Base-by-base conservation (phyloP, 2,888 invertebrate species). In the Mechanitis messenoides region DNA sequence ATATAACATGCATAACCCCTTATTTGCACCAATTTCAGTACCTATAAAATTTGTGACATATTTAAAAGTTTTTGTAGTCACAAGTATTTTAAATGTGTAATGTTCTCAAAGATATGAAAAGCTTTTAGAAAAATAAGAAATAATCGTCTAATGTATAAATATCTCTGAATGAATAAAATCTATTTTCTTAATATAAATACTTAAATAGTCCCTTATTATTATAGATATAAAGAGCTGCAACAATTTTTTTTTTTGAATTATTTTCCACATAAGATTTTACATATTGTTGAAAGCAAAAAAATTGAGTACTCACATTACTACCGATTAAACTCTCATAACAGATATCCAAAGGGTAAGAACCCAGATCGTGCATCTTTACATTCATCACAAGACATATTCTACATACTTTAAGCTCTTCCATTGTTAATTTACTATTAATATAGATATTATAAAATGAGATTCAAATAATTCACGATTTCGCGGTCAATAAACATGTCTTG, bases 361-460 rank as follows among this genome's bases (percentile, higher is more conserved):
- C 73, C 42, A 88, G 65, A 67, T 84, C 71, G 55, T 75, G 72
- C 82, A 89, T 79, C 61, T 77, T 83, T 5, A 82, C 84, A 65
- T 82, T 77, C 66, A 72, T 79, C 45, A 75, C 69, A 3, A 90
- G 78, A 66, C 89, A 90, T 65, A 88, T 77, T 60, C 86, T 78
- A 65, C 89, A 90, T n/a, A 83, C 82, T 77, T 72, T 79, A 1
- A 82, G 59, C 33, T 78, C 72, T 59, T 74, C 83, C 88, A 88
- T 88, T 35, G 33, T 69, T 65, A 62, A 5, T 45, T 38, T 45
- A 38, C 50, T 54, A 61, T 46, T 55, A 59, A 20, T 57, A 63
- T 45, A 53, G 55, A 60, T 65, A 68, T 59, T 70, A 63, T 54
- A 20, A 60, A 61, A 46, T 53, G 58, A 56, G 59, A 61, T 62